Conservation (phyloP, 2,888 invertebrate genomes). For the Spodoptera picta region DNA sequence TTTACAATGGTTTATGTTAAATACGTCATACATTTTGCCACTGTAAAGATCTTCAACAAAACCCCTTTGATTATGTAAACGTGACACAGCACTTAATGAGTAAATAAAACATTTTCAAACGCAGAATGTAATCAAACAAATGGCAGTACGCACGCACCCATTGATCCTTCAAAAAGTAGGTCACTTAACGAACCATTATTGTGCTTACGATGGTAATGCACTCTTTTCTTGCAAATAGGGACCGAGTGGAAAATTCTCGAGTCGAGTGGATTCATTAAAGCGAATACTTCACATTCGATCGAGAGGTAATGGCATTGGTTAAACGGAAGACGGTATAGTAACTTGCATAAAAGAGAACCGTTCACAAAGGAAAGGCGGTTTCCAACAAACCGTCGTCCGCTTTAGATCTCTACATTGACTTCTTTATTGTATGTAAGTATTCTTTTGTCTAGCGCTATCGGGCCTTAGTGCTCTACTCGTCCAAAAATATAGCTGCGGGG, state of each 20-base stretch:
- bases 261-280: conserved; percentile 69
- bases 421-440: conserved; percentile 55
- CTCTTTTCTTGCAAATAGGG: conserved; percentile 52
- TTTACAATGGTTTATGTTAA: no score
- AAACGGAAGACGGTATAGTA: conserved; percentile 58
- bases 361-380: conserved; percentile 55
- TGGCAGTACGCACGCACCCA: conserved; percentile 12
- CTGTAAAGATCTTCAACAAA: conserved; percentile 1
- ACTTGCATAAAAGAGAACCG: conserved; percentile 58
- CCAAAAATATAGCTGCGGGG: conserved; percentile 46
- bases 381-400: conserved; percentile 58
- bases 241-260: conserved; percentile 57
- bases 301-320: conserved; percentile 66
- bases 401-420: conserved; percentile 58
- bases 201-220: conserved; percentile 52
- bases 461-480: conserved; percentile 24
- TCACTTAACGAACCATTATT: conserved; percentile 50
- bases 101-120: background rate
- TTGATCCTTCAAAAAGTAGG: conserved; percentile 35
- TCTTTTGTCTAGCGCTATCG: conserved; percentile 48
- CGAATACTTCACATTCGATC: conserved; percentile 67
- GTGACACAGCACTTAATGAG: background rate
- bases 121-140: conserved; percentile 11
- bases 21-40: background rate
- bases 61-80: conserved; percentile 8